These are phyloP conservation scores for Onychomys arenicola DNA, from an alignment of 2,797 vertebrate genomes.

Conservation along the genomic window DNA sequence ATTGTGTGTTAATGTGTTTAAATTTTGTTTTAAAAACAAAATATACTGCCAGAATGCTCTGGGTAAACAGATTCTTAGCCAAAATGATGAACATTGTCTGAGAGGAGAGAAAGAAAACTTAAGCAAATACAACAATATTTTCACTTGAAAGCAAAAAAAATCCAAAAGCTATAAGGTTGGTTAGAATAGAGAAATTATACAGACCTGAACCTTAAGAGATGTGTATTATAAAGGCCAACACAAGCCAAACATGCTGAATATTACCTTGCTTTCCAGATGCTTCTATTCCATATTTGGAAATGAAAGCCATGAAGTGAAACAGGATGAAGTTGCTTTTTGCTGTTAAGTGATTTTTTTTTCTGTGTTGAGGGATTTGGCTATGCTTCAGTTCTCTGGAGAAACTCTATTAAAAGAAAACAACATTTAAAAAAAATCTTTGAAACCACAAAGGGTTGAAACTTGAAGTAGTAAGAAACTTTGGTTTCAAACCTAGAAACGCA, in stretches of 20 bases:
- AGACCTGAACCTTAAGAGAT: constrained; percentile 70
- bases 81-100: constrained; percentile 63
- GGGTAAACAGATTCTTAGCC: constrained; percentile 61
- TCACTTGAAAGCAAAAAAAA: constrained; percentile 52
- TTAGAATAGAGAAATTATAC: constrained; percentile 48
- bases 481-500: constrained; percentile 74
- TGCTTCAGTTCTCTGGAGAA: constrained; percentile 67
- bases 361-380: constrained; percentile 65
- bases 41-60: constrained; percentile 23
- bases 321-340: constrained; percentile 73
- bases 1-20: constrained; percentile 67
- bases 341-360: constrained; percentile 64
- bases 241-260: constrained; percentile 67
- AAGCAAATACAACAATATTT: constrained; percentile 48
- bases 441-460: constrained; percentile 72
- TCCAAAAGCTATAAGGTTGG: not conserved
- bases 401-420: constrained; percentile 40
- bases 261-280: constrained; percentile 6
- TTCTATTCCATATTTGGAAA: constrained; percentile 64
- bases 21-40: constrained; percentile 75
- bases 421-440: constrained; percentile 65
- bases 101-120: constrained; percentile 38
- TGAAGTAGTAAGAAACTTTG: constrained; percentile 76
- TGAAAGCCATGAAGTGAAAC: constrained; percentile 74
- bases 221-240: constrained; percentile 73